Base-by-base conservation (phyloP, 2,888 invertebrate genomes). In the Boloria euphrosyne region DNA sequence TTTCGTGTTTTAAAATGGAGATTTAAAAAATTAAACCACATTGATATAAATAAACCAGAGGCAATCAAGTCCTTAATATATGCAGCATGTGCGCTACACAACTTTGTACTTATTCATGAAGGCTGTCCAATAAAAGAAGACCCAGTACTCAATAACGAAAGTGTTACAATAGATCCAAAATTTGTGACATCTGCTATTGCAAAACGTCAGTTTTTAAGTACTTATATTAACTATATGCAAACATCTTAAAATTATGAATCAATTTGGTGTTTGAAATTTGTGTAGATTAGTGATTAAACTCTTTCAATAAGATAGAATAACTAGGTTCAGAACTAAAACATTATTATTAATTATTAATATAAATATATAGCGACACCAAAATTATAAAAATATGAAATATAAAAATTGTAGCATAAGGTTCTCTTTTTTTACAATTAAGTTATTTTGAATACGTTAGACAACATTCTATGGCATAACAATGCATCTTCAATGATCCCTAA, bases 151-250 rank as follows among this genome's bases (percentile, higher is more conserved):
- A 86, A 83, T 80, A 86, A 88, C 76, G 87, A 89, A 76, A 85
- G 83, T 67, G 81, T 92, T 16, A 80, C 79, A 18, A 84, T 92
- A 65, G 89, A 90, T 68, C 83, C 79, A 49, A 79, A 78, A 68
- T 81, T 90, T 75, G 87, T 90, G 2, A 85, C 83, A 74, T 86
- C 81, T 71, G 84, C 90, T 43, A 58, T 72, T 44, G 92, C 91
- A 69, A 92, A 92, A 71, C 81, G 92, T 43, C 89, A 90, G 69
- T 92, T 90, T 80, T 73, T 92, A 52, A 90, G 90, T 78, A 89
- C 90, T 74, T 92, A 90, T 70, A 85, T 92, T 17, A 90, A 88
- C 78, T 89, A 83, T 74, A 84, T 90, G 70, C 84, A 86, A 67
- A 70, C 55, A 62, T 66, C 68, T 50, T 73, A 53, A 70, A 27